Conservation (phyloP, 2,797 vertebrate species). For the Muscicapa comitata region DNA sequence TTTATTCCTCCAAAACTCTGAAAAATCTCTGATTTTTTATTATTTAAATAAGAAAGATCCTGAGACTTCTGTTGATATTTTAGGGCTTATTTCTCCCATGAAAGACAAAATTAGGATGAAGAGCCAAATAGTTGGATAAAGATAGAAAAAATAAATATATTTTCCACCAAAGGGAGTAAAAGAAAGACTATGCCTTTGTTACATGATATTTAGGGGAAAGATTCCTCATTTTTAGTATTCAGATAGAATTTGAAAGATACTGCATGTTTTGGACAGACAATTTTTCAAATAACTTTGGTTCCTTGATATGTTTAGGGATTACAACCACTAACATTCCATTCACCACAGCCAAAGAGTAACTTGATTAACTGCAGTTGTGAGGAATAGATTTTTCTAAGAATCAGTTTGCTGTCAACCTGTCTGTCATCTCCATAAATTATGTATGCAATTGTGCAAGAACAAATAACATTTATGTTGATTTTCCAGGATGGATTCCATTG, state of each 20-base stretch:
- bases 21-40: neutral
- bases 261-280: slow-evolving; percentile 1
- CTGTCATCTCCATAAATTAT: slow-evolving; percentile 58
- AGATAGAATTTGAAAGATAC: slow-evolving; percentile 45
- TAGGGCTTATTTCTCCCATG: slow-evolving; percentile 24
- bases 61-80: neutral
- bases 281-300: slow-evolving; percentile 56
- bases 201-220: slow-evolving; percentile 3
- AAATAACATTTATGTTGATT: slow-evolving; percentile 21
- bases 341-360: slow-evolving; percentile 27
- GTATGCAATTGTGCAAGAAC: slow-evolving; percentile 36
- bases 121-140: neutral
- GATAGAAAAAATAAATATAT: neutral
- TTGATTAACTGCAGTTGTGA: slow-evolving; percentile 45
- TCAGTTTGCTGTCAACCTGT: slow-evolving; percentile 61
- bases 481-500: slow-evolving; percentile 18
- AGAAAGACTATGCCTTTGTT: slow-evolving; percentile 5
- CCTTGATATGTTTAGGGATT: slow-evolving; percentile 58
- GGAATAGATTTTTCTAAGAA: slow-evolving; percentile 55
- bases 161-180: slow-evolving; percentile 19
- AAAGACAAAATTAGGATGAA: slow-evolving; percentile 57
- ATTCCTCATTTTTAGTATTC: slow-evolving; percentile 38
- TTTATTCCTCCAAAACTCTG: neutral
- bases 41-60: neutral
- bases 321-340: neutral